phyloP scores from a whole-genome alignment of 2,113 vertebrate genomes.

The Madoqua kirkii region DNA sequence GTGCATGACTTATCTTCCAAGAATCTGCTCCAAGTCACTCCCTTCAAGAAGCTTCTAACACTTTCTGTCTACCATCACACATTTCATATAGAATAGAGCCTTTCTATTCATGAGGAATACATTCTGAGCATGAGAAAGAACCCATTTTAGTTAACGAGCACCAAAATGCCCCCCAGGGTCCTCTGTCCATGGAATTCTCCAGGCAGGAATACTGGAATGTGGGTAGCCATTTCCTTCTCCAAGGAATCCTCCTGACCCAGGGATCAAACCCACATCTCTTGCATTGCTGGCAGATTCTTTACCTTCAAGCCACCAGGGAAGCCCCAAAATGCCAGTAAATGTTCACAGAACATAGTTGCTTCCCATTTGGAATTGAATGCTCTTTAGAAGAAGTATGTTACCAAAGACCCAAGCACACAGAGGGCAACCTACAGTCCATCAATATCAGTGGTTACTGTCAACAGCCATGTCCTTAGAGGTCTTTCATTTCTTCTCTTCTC shows the following conservation, averaged over 20 bases:
- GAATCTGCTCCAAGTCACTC: neutral
- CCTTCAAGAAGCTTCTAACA: neutral
- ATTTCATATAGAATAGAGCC: neutral
- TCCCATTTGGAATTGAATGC: conserved; percentile 39
- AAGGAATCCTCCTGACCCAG: neutral
- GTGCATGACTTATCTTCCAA: neutral
- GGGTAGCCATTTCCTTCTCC: neutral
- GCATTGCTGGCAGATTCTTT: neutral
- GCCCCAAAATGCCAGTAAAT: neutral
- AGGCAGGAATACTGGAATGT: neutral
- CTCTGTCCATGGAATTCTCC: neutral
- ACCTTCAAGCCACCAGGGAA: neutral
- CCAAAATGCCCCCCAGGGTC: neutral
- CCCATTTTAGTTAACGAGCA: conserved; percentile 33
- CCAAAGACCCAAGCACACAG: neutral
- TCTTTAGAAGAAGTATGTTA: conserved; percentile 25
- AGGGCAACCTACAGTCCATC: neutral
- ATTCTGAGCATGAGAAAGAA: neutral
- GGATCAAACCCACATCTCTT: neutral
- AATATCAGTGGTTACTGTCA: neutral
- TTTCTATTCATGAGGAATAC: neutral
- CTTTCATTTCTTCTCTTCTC: neutral
- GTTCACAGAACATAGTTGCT: conserved; percentile 48
- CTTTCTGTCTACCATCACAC: too few relatives aligned
- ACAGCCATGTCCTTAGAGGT: neutral